These are phyloP conservation scores for Perizoma flavofasciatum DNA, from an alignment of 2,888 invertebrate genomes.

Conservation along the genomic window DNA sequence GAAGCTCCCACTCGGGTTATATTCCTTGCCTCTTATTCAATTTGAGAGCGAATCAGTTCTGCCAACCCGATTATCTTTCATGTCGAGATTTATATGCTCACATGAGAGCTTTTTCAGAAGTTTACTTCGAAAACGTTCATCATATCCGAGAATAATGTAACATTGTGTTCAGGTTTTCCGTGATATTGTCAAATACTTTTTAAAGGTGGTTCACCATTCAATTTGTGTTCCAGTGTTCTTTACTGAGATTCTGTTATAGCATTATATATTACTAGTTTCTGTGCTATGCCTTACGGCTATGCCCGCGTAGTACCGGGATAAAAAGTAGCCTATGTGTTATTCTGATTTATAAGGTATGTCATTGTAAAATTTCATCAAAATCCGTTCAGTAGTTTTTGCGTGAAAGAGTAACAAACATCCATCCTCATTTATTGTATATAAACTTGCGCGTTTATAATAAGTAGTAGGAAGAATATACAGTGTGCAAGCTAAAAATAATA, in stretches of 20 bases:
- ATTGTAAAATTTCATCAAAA: too few relatives aligned
- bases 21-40: conserved; percentile 78
- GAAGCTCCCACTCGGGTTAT: conserved; percentile 56
- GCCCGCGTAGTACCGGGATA: too few relatives aligned
- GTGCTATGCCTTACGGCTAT: too few relatives aligned
- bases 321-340: too few relatives aligned
- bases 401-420: too few relatives aligned
- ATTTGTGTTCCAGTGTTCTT: conserved; percentile 4
- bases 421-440: too few relatives aligned
- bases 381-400: too few relatives aligned
- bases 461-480: too few relatives aligned
- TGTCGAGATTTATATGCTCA: conserved; percentile 76
- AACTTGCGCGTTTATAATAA: too few relatives aligned
- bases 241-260: conserved; percentile 7
- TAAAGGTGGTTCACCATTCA: conserved; percentile 1
- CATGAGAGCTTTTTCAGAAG: conserved; percentile 64
- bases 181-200: conserved; percentile 21
- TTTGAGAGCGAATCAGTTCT: conserved; percentile 81
- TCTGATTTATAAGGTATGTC: too few relatives aligned
- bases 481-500: conserved; percentile 26
- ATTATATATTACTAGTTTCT: conserved; percentile 11
- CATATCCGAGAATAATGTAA: conserved; percentile 50
- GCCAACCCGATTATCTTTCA: conserved; percentile 80
- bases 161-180: conserved; percentile 39
- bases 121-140: conserved; percentile 53